These are phyloP conservation scores for Leptinotarsa juncta DNA, from an alignment of 2,888 invertebrate genomes.

Conservation along the genomic window DNA sequence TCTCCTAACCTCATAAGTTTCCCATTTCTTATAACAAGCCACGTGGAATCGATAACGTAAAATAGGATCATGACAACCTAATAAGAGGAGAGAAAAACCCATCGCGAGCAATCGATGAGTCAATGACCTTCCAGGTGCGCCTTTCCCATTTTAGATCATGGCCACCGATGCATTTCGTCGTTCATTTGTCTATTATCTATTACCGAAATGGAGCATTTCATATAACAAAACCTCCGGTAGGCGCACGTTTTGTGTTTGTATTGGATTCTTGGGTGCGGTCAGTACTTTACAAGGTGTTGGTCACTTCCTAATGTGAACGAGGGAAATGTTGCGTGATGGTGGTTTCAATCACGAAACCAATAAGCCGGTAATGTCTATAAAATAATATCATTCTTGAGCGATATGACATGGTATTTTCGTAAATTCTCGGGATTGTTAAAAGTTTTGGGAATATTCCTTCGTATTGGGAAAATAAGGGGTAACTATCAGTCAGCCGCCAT, in stretches of 20 bases:
- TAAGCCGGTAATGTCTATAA: constrained; percentile 9
- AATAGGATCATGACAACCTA: constrained; percentile 1
- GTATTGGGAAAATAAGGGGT: too few relatives aligned
- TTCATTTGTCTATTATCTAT: constrained; percentile 24
- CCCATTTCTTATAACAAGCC: background rate
- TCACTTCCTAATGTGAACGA: background rate
- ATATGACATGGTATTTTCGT: background rate
- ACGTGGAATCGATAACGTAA: background rate
- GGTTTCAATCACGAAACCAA: constrained; percentile 7
- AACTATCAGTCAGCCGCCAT: too few relatives aligned
- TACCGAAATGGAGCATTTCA: constrained; percentile 22
- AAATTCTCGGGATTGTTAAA: too few relatives aligned
- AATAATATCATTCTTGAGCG: constrained; percentile 6
- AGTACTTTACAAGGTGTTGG: constrained; percentile 12
- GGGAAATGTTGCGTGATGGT: constrained; percentile 11
- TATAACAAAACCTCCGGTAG: constrained; percentile 7
- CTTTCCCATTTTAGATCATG: constrained; percentile 23
- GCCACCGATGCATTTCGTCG: constrained; percentile 19
- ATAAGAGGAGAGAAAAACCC: constrained; percentile 1
- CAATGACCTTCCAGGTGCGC: constrained; percentile 22
- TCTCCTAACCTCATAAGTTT: background rate
- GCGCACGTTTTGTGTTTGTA: constrained; percentile 14
- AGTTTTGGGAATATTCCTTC: too few relatives aligned
- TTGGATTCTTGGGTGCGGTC: constrained; percentile 18
- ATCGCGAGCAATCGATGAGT: constrained; percentile 3